Percentiles rank a stretch among this genome's conserved stretches.
phyloP scores from a whole-genome alignment of 1,140 invertebrate species.

The Pogonus chalceus region DNA sequence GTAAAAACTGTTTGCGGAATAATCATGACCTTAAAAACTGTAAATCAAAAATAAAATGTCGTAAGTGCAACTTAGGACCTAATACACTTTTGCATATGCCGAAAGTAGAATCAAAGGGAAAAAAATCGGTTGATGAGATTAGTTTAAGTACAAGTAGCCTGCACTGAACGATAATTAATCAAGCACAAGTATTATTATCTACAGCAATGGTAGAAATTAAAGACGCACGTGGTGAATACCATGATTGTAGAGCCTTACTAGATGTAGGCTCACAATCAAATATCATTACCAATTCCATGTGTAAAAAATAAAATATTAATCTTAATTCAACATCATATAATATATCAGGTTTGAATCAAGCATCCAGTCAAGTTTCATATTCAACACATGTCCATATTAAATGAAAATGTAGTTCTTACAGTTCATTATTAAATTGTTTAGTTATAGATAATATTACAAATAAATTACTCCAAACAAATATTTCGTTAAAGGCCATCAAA shows the following conservation, averaged over 20 bases:
- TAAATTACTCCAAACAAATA: not conserved
- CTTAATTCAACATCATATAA: too few relatives aligned
- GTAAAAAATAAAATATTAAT: too few relatives aligned
- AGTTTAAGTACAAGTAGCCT: not conserved
- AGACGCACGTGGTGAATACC: conserved; percentile 8
- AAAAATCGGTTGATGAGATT: too few relatives aligned
- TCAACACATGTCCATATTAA: not conserved
- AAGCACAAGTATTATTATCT: conserved; percentile 13
- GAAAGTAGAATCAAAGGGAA: too few relatives aligned
- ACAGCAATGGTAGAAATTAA: conserved; percentile 18
- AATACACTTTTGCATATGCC: conserved; percentile 4
- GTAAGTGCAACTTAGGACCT: not conserved
- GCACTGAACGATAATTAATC: too few relatives aligned
- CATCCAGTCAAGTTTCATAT: not conserved
- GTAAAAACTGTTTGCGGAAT: not conserved
- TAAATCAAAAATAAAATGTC: not conserved
- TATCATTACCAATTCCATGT: conserved; percentile 15
- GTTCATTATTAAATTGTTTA: conserved; percentile 5
- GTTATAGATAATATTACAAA: conserved; percentile 8
- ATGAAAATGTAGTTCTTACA: not conserved
- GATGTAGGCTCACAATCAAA: conserved; percentile 20
- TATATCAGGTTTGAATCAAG: not conserved
- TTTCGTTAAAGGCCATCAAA: not conserved
- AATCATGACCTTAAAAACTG: not conserved
- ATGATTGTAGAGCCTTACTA: conserved; percentile 14